Evolutionary conservation across 1,140 invertebrate genomes (phyloP), one percentile per base, ranked within the genome.

Genomic region (Aphis craccivora): DNA sequence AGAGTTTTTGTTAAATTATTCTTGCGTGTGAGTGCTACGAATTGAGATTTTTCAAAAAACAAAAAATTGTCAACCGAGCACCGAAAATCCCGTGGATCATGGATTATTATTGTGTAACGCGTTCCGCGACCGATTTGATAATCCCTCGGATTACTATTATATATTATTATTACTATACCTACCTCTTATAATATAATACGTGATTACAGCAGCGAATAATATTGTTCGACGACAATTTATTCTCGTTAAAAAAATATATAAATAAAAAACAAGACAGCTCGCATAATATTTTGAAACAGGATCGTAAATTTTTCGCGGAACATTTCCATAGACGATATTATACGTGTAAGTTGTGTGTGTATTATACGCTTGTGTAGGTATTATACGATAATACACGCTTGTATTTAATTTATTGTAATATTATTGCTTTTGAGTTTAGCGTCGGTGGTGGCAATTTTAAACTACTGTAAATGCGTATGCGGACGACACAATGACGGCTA

Each of bases 201-300:
- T 2, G 48, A n/a, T 35, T 11, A 35, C 25, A 4, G 30, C 22
- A 2, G 35, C 55, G 87, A 89, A 76, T 76, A 89, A 89, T 48
- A 35, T 87, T 35, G 60, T 35, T 48, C 22, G 14, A 87, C 43
- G 30, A 87, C 86, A 48, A 45, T 87, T 87, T 87, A 87, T 87
- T 87, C 30, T 87, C 30, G 86, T 87, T 48, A n/a, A 87, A 84
- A 86, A 76, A n/a, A n/a, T n/a, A 76, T 18, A 87, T 48, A 23
- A n/a, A 48, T 43, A 86, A 86, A 43, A 87, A 18, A 48, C 14
- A 87, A 48, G 45, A 87, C 9, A 87, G 20, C 45, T 11, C 30
- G 40, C 18, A 48, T 45, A 48, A 87, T 87, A 87, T 87, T 87
- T 87, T 30, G 86, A 48, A 87, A 87, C 43, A 22, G 9, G 45